Conservation (phyloP, 1,140 invertebrate species). For the Rhopalosiphum maidis region DNA sequence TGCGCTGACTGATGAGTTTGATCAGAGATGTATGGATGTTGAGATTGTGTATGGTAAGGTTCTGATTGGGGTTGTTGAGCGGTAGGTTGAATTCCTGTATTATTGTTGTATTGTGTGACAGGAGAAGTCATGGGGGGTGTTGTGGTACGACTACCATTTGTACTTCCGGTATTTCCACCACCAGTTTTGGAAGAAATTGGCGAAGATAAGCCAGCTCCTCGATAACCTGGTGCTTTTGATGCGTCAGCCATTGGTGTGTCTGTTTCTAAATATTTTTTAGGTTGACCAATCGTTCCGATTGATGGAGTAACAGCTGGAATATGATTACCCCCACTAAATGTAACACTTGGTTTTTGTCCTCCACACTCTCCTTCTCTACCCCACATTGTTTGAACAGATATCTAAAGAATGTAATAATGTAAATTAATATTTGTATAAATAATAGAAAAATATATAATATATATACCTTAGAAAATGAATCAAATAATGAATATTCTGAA, state of each 20-base stretch:
- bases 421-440: slow-evolving; percentile 1
- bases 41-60: slow-evolving; percentile 62
- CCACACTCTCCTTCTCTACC: slow-evolving; percentile 70
- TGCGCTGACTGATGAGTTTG: slow-evolving; percentile 47
- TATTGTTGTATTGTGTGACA: slow-evolving; percentile 67
- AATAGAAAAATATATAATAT: not conserved
- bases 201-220: slow-evolving; percentile 74
- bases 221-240: slow-evolving; percentile 82
- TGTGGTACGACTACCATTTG: slow-evolving; percentile 39
- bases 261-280: slow-evolving; percentile 68
- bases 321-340: slow-evolving; percentile 45
- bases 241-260: slow-evolving; percentile 71
- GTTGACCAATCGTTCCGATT: slow-evolving; percentile 58
- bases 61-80: slow-evolving; percentile 63
- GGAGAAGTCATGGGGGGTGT: slow-evolving; percentile 49
- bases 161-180: slow-evolving; percentile 36
- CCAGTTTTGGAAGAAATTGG: slow-evolving; percentile 66
- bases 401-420: slow-evolving; percentile 60
- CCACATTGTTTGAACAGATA: slow-evolving; percentile 71
- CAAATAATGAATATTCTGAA: slow-evolving; percentile 53
- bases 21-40: slow-evolving; percentile 44
- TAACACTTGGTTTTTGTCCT: slow-evolving; percentile 63
- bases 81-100: slow-evolving; percentile 60
- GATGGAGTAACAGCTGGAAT: slow-evolving; percentile 45
- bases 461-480: slow-evolving; percentile 53